Conservation (phyloP, 2,113 vertebrate genomes). For the Eulacestoma nigropectus region DNA sequence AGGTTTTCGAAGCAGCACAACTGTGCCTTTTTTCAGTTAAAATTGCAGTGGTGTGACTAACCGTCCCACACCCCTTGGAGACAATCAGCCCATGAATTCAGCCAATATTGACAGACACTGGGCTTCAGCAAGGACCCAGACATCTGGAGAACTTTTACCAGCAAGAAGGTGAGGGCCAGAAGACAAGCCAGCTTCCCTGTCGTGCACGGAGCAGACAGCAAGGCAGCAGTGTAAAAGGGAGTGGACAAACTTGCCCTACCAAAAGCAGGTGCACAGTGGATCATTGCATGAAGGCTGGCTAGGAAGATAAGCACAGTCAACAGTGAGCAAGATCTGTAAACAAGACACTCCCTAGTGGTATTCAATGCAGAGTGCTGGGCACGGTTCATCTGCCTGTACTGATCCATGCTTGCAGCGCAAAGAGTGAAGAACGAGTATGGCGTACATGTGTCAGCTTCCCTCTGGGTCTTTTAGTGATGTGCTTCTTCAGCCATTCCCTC, state of each 20-base stretch:
- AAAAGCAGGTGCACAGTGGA: not conserved
- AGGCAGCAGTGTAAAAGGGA: not conserved
- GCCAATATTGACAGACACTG: not conserved
- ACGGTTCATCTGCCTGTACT: not conserved
- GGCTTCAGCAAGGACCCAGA: not conserved
- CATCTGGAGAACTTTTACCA: not conserved
- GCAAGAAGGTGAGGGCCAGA: not conserved
- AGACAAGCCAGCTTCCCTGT: not conserved
- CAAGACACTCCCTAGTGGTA: slow-evolving; percentile 51
- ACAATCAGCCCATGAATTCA: not conserved
- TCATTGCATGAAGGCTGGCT: not conserved
- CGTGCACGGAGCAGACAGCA: fast-evolving
- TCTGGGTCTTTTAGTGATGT: not conserved
- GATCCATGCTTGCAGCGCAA: slow-evolving; percentile 40
- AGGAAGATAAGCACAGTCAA: slow-evolving; percentile 23
- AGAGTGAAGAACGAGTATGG: not conserved
- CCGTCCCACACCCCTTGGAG: not conserved
- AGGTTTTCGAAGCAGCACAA: not conserved
- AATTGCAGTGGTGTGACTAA: not conserved
- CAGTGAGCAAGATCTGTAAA: slow-evolving; percentile 50
- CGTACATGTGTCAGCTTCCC: not conserved
- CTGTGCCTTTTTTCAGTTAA: not conserved
- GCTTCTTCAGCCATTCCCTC: not conserved
- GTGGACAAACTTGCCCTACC: not conserved
- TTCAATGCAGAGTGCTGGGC: not conserved